These are phyloP conservation scores for Orchestia grillus DNA, from an alignment of 1,140 invertebrate genomes.

Conservation along the genomic window DNA sequence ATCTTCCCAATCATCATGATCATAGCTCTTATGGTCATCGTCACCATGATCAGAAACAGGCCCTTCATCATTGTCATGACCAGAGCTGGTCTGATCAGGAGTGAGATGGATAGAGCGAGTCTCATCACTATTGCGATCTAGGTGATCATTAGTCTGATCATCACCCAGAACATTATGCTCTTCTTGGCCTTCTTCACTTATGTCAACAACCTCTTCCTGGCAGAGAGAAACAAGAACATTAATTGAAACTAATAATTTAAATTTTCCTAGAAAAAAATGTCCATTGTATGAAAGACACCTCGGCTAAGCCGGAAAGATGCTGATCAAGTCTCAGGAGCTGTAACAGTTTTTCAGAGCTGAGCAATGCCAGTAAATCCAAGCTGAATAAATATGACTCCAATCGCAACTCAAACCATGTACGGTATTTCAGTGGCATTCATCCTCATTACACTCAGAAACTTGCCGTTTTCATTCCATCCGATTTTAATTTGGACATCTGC, in stretches of 20 bases:
- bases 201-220: constrained; percentile 15
- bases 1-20: not conserved
- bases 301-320: not conserved
- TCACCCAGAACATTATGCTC: not conserved
- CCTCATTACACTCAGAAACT: too few species aligned
- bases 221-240: not conserved
- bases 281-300: not conserved
- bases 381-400: too few species aligned
- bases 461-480: too few species aligned
- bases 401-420: too few species aligned
- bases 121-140: not conserved
- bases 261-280: too few species aligned
- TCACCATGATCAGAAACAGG: not conserved
- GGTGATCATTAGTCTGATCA: not conserved
- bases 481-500: too few species aligned
- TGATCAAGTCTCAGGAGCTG: not conserved
- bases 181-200: not conserved
- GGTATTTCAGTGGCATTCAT: too few species aligned
- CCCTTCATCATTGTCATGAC: not conserved
- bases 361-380: too few species aligned
- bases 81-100: not conserved
- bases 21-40: not conserved
- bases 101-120: too few species aligned
- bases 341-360: not conserved
- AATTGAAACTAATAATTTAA: too few species aligned